A percentile compares a stretch with the other conserved stretches of the same genome.
Conservation (phyloP, 1,140 invertebrate species). For the Tetraneura akinire region DNA sequence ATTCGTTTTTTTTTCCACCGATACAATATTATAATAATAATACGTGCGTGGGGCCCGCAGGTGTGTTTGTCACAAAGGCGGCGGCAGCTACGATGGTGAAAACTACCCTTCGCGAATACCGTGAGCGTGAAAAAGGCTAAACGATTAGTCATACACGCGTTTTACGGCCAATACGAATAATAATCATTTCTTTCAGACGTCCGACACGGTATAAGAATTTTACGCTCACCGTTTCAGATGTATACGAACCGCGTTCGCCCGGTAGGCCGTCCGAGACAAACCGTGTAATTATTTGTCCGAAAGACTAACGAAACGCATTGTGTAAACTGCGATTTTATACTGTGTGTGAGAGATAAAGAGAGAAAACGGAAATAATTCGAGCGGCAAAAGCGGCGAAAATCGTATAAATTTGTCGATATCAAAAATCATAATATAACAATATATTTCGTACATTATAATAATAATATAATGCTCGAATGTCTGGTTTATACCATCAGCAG, state of each 20-base stretch:
- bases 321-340: not conserved
- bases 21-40: no score
- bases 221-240: not conserved
- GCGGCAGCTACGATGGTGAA: not conserved
- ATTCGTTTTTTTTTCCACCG: no score
- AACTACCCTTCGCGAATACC: constrained; percentile 27
- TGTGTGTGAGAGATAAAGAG: no score
- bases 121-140: constrained; percentile 48
- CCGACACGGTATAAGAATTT: constrained; percentile 36
- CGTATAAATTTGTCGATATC: no score
- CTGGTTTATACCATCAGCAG: no score
- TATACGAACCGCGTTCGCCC: not conserved
- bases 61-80: constrained; percentile 38
- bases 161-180: constrained; percentile 4
- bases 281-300: constrained; percentile 35
- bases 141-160: constrained; percentile 37
- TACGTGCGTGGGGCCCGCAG: constrained; percentile 25
- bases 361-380: constrained; percentile 35
- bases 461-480: no score
- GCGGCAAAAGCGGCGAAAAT: no score
- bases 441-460: no score
- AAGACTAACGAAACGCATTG: not conserved
- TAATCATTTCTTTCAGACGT: constrained; percentile 32
- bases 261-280: not conserved
- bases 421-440: no score